Percentiles rank a stretch among this genome's conserved stretches.
Conservation (phyloP, 1,140 invertebrate genomes). For the Aphelenchoides besseyi region DNA sequence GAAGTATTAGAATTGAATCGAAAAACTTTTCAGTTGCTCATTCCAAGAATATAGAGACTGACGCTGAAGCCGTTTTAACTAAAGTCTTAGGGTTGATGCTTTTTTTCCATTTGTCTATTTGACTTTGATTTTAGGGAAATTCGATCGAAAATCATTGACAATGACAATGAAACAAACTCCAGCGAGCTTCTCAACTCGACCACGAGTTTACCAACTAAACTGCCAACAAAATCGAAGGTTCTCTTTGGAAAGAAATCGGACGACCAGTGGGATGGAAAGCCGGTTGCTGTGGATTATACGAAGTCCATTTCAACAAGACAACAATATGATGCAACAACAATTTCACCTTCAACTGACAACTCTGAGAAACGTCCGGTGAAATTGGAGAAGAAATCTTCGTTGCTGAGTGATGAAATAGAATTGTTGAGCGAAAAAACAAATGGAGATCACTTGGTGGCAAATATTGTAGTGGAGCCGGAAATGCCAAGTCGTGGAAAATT, state of each 20-base stretch:
- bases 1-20: neutral
- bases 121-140: slow-evolving; percentile 1
- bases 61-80: neutral
- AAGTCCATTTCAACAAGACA: no score
- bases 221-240: neutral
- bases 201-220: neutral
- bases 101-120: neutral
- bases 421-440: neutral
- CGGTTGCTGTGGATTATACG: neutral
- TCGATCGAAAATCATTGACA: slow-evolving; percentile 20
- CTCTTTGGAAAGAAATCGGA: neutral
- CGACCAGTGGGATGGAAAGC: neutral
- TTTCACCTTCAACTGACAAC: neutral
- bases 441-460: neutral
- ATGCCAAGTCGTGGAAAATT: slow-evolving; percentile 26
- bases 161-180: neutral
- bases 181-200: neutral
- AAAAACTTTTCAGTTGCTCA: neutral
- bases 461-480: slow-evolving; percentile 28
- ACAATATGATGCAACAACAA: neutral
- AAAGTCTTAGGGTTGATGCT: slow-evolving; percentile 9
- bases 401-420: neutral
- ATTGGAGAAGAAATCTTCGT: neutral
- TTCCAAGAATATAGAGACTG: slow-evolving; percentile 4
- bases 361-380: slow-evolving; percentile 7